Base-by-base conservation (phyloP, 2,113 vertebrate species). In the Chauna torquata region DNA sequence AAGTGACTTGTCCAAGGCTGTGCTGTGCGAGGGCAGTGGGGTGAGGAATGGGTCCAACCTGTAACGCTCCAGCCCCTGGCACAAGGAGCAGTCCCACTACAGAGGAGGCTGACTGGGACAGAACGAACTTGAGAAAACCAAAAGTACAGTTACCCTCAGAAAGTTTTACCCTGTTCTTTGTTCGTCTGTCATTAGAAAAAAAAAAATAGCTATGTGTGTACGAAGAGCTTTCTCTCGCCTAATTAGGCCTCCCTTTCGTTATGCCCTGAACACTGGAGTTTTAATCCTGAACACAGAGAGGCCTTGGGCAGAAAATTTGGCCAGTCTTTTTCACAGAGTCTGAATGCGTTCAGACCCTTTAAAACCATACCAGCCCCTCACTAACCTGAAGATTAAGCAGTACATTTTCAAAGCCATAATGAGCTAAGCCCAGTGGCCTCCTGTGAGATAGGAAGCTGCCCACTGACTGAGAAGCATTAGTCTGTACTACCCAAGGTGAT, bases 241-340 rank as follows among this genome's bases (percentile, higher is more conserved):
- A 95, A 96, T 94, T 85, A 95, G 57, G 78, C 62, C 58, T 85
- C 84, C 68, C 66, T 95, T 96, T 95, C 71, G 81, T 85, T 94
- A 88, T 77, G 79, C 59, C 28, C 62, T 68, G 91, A 95, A 94
- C 84, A 80, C 6, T 92, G 82, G 82, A 82, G 96, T 88, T 95
- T 96, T 90, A 96, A 97, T 96, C 91, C 95, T 83, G 66, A 95
- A 90, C 58, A 95, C 82, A 90, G 89, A 96, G 78, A 27, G 62
- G 82, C 75, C 89, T 91, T 91, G 87, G 94, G 87, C 71, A 96
- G 78, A 97, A 96, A 95, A 92, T 82, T 66, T 92, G 84, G 84
- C 84, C 92, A 86, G 87, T 47, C 70, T 94, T 91, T 85, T 92
- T 80, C 82, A 87, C 64, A 82, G 79, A 83, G 84, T 90, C 64